Percentiles rank a stretch among this genome's conserved stretches.
phyloP scores from a whole-genome alignment of 1,140 invertebrate species.

The Drosophila melanica region DNA sequence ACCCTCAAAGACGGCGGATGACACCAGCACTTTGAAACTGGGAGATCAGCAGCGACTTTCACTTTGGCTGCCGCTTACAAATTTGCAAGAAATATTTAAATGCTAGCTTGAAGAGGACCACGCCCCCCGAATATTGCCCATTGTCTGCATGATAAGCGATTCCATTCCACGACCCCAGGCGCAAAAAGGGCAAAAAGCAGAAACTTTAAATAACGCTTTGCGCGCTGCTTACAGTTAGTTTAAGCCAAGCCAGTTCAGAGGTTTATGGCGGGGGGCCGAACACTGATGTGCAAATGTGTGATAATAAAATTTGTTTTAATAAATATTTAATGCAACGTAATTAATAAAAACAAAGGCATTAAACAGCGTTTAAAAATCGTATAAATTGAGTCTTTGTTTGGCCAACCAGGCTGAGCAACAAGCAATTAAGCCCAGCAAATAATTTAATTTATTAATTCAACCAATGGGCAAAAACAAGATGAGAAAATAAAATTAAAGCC shows the following conservation, averaged over 20 bases:
- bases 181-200: slow-evolving; percentile 9
- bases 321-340: slow-evolving; percentile 65
- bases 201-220: slow-evolving; percentile 37
- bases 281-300: slow-evolving; percentile 17
- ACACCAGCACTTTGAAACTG: slow-evolving; percentile 39
- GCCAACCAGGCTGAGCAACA: slow-evolving; percentile 41
- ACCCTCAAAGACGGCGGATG: slow-evolving; percentile 16
- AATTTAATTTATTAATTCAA: slow-evolving; percentile 75
- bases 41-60: slow-evolving; percentile 60
- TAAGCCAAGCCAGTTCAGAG: slow-evolving; percentile 1
- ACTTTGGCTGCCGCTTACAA: slow-evolving; percentile 59
- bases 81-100: slow-evolving; percentile 55
- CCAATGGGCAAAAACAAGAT: slow-evolving; percentile 21
- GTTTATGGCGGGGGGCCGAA: neutral
- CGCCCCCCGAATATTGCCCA: slow-evolving; percentile 1
- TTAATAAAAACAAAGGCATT: slow-evolving; percentile 62
- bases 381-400: slow-evolving; percentile 65
- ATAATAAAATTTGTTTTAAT: slow-evolving; percentile 63
- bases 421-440: slow-evolving; percentile 75
- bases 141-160: slow-evolving; percentile 20
- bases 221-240: slow-evolving; percentile 1
- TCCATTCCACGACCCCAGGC: neutral
- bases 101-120: slow-evolving; percentile 12
- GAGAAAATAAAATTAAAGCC: slow-evolving; percentile 29
- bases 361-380: slow-evolving; percentile 51